phyloP scores from a whole-genome alignment of 92 coral and sea anemone species.

The Phenganax marumi region DNA sequence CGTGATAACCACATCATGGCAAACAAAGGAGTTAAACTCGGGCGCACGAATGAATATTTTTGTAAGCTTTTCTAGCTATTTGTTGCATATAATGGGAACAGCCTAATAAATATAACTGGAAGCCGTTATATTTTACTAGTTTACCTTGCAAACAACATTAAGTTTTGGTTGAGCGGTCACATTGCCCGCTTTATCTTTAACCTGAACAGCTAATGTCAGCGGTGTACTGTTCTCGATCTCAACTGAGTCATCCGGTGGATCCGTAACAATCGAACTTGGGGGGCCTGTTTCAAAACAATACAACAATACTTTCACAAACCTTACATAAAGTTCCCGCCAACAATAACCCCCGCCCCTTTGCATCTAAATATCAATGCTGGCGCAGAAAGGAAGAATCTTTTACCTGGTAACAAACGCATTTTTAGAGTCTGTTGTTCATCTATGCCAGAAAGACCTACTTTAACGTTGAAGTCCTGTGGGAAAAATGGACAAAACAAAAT shows the following conservation, averaged over 20 bases:
- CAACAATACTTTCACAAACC: background rate
- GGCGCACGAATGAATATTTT: too few species aligned
- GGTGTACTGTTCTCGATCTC: conserved; percentile 77
- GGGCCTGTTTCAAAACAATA: conserved; percentile 64
- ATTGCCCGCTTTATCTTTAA: conserved; percentile 92
- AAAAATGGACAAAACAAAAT: background rate
- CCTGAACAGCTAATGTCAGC: conserved; percentile 76
- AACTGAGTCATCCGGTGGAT: conserved; percentile 64
- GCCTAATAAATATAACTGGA: background rate
- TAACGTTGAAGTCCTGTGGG: conserved; percentile 82
- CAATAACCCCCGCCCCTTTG: too few species aligned
- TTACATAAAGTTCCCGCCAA: too few species aligned
- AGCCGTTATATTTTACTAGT: background rate
- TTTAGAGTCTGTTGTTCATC: conserved; percentile 86
- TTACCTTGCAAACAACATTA: conserved; percentile 92
- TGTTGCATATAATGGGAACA: background rate
- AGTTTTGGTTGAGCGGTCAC: conserved; percentile 79
- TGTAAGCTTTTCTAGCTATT: too few species aligned
- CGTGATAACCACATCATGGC: too few species aligned
- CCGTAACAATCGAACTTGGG: conserved; percentile 65
- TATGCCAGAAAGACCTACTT: conserved; percentile 78
- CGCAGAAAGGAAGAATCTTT: background rate
- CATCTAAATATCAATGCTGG: background rate
- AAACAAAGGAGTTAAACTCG: too few species aligned
- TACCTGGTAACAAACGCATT: conserved; percentile 89